These are phyloP conservation scores for Terrapene triunguis DNA, from an alignment of 2,113 vertebrate species.

Conservation along the genomic window DNA sequence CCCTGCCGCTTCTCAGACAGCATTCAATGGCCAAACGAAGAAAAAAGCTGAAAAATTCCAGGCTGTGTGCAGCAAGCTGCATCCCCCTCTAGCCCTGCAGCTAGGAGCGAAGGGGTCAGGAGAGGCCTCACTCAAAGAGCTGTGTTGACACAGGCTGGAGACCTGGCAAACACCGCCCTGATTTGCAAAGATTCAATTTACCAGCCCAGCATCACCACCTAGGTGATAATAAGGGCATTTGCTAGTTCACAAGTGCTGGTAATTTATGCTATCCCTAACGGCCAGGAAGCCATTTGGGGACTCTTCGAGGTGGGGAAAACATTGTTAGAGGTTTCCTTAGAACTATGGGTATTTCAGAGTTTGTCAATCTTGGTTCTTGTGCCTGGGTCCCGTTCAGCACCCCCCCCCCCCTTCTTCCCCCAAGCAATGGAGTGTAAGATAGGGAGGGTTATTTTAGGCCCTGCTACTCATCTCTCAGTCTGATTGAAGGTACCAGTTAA, in stretches of 20 bases:
- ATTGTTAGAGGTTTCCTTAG: neutral
- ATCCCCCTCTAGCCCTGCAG: neutral
- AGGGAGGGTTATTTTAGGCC: neutral
- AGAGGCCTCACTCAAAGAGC: neutral
- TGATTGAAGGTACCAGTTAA: neutral
- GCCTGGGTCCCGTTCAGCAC: neutral
- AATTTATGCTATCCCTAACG: neutral
- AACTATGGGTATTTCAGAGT: neutral
- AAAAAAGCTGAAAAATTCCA: neutral
- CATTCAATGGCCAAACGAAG: conserved; percentile 9
- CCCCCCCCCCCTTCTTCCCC: neutral
- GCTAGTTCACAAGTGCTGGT: conserved; percentile 8
- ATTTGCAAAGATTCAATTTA: neutral
- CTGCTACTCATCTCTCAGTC: neutral
- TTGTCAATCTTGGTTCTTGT: neutral
- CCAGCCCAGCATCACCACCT: neutral
- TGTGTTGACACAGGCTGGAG: neutral
- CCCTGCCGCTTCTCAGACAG: neutral
- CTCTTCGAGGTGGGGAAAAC: neutral
- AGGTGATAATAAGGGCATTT: conserved; percentile 56
- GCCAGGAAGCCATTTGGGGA: conserved; percentile 45
- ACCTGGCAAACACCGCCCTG: neutral
- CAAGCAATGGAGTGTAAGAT: no score
- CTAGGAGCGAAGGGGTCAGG: neutral
- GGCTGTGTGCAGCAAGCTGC: neutral